Evolutionary conservation across 1,140 invertebrate genomes (phyloP), one percentile per base, ranked within the genome.

Genomic region (Scaptomyza hsui): DNA sequence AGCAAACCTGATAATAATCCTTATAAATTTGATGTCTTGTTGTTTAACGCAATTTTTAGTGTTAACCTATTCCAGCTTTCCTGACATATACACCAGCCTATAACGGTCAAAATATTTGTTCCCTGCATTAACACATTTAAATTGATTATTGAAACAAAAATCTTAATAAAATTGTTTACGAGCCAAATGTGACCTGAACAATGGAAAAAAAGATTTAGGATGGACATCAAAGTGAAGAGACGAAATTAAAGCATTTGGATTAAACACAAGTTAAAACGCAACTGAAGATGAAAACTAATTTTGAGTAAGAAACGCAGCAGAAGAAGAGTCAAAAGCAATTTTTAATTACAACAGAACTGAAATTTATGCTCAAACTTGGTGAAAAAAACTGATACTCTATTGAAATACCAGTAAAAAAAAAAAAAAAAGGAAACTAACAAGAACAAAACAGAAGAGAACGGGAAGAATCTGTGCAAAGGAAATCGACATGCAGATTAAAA

Each of bases 401-500:
- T 41, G 19, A 48, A 59, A 49, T 60, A 35, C n/a, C 10, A 59
- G 56, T 4, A 61, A 42, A 42, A 13, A 39, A 52, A 56, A 6
- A 69, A 19, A 24, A 19, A 65, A 32, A 57, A 39, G 39, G n/a
- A 68, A 52, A 24, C n/a, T n/a, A 62, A 7, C 13, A 16, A 15
- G 13, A 10, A 16, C 32, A 26, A 55, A 42, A 42, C 19, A 6
- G 42, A 10, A 15, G 39, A 47, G 35, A 19, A 56, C 64, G 53
- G 60, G 41, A 59, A 76, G 79, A 86, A 88, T 86, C 81, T 88
- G 73, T 77, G 82, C 83, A 88, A 88, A 88, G 82, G 83, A 88
- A 88, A 88, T 89, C 82, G 78, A 88, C 83, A 88, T 89, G 82
- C 82, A 88, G 82, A 89, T 89, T 89, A 88, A 86, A 86, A 89